Conservation (phyloP, 2,888 invertebrate species). For the Lypha dubia region DNA sequence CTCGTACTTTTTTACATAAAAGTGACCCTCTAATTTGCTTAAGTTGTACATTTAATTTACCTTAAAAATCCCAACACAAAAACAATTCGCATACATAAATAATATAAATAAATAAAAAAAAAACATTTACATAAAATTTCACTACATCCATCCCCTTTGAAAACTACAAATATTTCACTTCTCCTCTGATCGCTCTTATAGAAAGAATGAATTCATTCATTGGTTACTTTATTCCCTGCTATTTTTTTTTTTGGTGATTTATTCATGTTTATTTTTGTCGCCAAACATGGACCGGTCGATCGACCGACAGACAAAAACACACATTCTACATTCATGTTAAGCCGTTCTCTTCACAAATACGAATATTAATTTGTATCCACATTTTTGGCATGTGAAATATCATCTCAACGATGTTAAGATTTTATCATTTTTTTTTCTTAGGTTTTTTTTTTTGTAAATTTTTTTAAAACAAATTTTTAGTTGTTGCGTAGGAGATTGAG, state of each 20-base stretch:
- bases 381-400: constrained; percentile 67
- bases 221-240: constrained; percentile 53
- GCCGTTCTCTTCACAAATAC: constrained; percentile 1
- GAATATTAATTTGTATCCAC: constrained; percentile 34
- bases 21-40: not conserved
- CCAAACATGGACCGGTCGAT: constrained; percentile 42
- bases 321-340: not conserved
- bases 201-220: constrained; percentile 53
- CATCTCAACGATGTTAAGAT: constrained; percentile 69
- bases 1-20: not conserved
- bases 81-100: constrained; percentile 40
- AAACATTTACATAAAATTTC: constrained; percentile 32
- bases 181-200: constrained; percentile 6
- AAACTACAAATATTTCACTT: constrained; percentile 8
- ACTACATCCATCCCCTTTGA: constrained; percentile 1
- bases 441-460: constrained; percentile 8
- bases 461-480: constrained; percentile 57
- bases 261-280: constrained; percentile 56
- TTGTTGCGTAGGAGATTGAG: constrained; percentile 67
- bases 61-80: constrained; percentile 7
- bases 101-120: constrained; percentile 67
- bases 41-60: not conserved
- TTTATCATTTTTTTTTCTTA: constrained; percentile 58
- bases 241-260: constrained; percentile 70
- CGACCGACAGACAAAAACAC: not conserved